Evolutionary conservation across 1,140 invertebrate species (phyloP).

Genomic region (Pachypeltis micranthus): DNA sequence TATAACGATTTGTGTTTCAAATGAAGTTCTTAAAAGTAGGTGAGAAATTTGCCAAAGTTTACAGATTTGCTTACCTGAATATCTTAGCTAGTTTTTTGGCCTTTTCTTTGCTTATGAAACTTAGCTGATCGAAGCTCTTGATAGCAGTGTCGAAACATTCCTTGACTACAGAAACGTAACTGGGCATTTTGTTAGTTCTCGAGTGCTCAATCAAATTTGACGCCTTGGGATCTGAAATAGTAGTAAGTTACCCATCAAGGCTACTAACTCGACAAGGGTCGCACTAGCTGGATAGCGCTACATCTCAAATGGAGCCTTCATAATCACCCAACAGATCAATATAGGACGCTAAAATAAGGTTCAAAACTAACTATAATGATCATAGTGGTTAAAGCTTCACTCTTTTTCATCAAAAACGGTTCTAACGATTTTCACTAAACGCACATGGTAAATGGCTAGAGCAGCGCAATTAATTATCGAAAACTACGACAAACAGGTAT

Average conservation of each 20-base stretch:
- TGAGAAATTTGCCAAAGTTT: no score
- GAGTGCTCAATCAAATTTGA: conserved; percentile 3
- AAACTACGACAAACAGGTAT: no score
- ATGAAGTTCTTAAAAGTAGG: no score
- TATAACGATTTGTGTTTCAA: no score
- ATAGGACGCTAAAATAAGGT: neutral
- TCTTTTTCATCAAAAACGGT: neutral
- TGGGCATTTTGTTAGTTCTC: neutral
- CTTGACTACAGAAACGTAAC: conserved; percentile 7
- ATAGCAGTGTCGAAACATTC: conserved; percentile 10
- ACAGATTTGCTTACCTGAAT: conserved; percentile 18
- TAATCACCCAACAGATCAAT: no score
- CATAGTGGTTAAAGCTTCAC: neutral
- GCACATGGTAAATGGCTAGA: no score
- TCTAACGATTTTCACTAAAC: no score
- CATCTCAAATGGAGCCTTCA: no score
- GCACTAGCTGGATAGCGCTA: no score
- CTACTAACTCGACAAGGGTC: neutral
- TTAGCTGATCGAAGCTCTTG: conserved; percentile 6
- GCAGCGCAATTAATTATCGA: no score
- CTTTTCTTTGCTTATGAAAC: conserved; percentile 4
- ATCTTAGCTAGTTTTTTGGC: conserved; percentile 10
- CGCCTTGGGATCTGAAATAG: conserved; percentile 15
- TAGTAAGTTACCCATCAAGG: neutral
- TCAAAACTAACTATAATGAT: neutral